Conservation (phyloP, 2,797 vertebrate genomes). For the Acipenser ruthenus region DNA sequence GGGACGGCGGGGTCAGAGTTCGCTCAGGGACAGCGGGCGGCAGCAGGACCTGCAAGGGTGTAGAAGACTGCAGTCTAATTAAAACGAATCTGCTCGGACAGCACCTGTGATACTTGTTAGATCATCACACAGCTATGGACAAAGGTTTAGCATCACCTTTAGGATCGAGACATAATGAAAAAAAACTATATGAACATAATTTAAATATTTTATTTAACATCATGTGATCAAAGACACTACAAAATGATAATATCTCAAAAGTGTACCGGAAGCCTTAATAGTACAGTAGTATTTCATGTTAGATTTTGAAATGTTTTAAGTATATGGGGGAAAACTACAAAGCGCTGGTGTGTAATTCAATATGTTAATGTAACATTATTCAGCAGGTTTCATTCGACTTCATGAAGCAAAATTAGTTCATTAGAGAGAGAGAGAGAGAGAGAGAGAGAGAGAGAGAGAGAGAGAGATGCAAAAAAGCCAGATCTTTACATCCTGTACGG, state of each 20-base stretch:
- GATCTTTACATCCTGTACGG: too few relatives aligned
- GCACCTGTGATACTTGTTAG: not conserved
- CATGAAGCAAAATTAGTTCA: not conserved
- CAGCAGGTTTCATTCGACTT: not conserved
- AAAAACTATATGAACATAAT: too few relatives aligned
- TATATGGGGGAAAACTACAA: not conserved
- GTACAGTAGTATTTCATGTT: too few relatives aligned
- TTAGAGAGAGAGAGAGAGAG: not conserved
- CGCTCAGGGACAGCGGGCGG: constrained; percentile 37
- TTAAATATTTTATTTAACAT: too few relatives aligned
- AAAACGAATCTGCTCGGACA: not conserved
- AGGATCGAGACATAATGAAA: too few relatives aligned
- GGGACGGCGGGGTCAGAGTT: constrained; percentile 43
- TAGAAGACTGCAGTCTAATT: not conserved
- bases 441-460: constrained; percentile 4
- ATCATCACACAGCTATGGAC: not conserved
- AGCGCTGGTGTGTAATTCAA: not conserved
- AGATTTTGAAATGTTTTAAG: not conserved
- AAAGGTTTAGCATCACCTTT: not conserved
- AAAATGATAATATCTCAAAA: too few relatives aligned
- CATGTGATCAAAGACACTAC: too few relatives aligned
- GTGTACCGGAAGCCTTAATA: too few relatives aligned
- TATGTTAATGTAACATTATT: not conserved
- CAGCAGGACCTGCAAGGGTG: constrained; percentile 42
- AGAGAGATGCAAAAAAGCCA: not conserved